Percentiles rank a stretch among this genome's conserved stretches.
These are phyloP conservation scores for Electrophaes corylata DNA, from an alignment of 2,888 invertebrate genomes.

Conservation along the genomic window DNA sequence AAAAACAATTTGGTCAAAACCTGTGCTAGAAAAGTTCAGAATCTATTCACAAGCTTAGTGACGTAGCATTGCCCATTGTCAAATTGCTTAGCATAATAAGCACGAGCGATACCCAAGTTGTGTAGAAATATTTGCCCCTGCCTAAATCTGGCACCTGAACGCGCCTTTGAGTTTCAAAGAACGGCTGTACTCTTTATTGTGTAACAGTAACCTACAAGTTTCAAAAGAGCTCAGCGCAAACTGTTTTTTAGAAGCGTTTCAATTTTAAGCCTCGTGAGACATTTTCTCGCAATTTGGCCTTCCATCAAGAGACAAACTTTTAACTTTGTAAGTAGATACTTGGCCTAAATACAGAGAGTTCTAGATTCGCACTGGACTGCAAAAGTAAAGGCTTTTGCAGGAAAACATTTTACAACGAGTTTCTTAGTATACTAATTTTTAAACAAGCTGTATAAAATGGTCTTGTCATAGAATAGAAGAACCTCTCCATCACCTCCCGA, in stretches of 20 bases:
- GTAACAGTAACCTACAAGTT: slow-evolving; percentile 21
- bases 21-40: too few species aligned
- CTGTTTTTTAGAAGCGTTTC: slow-evolving; percentile 11
- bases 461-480: neutral
- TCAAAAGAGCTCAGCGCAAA: slow-evolving; percentile 25
- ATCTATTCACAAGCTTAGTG: too few species aligned
- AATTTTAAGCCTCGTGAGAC: slow-evolving; percentile 14
- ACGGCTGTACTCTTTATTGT: slow-evolving; percentile 20
- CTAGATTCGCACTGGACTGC: slow-evolving; percentile 9
- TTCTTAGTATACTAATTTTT: neutral
- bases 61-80: neutral
- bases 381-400: neutral
- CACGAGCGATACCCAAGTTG: neutral
- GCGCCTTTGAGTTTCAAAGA: neutral
- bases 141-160: neutral
- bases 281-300: slow-evolving; percentile 11
- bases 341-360: slow-evolving; percentile 5
- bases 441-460: neutral
- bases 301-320: slow-evolving; percentile 18
- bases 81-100: neutral
- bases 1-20: too few species aligned
- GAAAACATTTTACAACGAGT: neutral
- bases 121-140: neutral
- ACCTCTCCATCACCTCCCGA: neutral
- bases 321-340: slow-evolving; percentile 9